A percentile compares a stretch with the other conserved stretches of the same genome.
Evolutionary conservation across 1,140 invertebrate genomes (phyloP).

Genomic region (Bombus balteatus): DNA sequence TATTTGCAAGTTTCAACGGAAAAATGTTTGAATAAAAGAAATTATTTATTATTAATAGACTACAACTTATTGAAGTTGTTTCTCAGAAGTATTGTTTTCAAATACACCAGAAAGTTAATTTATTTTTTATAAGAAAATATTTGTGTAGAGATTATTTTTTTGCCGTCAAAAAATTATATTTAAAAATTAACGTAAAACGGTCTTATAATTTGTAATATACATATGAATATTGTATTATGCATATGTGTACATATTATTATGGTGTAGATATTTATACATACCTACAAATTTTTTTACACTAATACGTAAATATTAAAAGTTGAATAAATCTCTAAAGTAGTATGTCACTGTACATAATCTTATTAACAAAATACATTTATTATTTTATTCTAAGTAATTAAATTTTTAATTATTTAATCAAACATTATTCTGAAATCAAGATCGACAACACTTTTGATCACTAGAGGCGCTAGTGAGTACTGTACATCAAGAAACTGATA

Average conservation of each 20-base stretch:
- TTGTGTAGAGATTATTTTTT: not conserved
- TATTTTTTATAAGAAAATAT: no score
- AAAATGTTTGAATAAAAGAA: not conserved
- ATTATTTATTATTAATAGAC: no score
- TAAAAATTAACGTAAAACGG: not conserved
- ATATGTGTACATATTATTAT: no score
- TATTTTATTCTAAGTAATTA: no score
- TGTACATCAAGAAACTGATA: not conserved
- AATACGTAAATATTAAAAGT: no score
- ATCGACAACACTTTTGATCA: not conserved
- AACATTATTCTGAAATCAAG: not conserved
- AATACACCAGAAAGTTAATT: not conserved
- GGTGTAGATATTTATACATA: no score
- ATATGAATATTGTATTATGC: not conserved
- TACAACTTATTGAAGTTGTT: no score
- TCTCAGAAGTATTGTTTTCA: not conserved
- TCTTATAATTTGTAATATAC: not conserved
- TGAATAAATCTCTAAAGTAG: no score
- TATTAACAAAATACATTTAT: no score
- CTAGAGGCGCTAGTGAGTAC: not conserved
- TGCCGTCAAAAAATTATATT: not conserved
- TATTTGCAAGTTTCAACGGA: slow-evolving; percentile 49
- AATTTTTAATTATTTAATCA: not conserved
- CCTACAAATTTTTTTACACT: no score
- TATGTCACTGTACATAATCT: no score